Evolutionary conservation across 1,140 invertebrate species (phyloP).

Genomic region (Hormaphis cornu): DNA sequence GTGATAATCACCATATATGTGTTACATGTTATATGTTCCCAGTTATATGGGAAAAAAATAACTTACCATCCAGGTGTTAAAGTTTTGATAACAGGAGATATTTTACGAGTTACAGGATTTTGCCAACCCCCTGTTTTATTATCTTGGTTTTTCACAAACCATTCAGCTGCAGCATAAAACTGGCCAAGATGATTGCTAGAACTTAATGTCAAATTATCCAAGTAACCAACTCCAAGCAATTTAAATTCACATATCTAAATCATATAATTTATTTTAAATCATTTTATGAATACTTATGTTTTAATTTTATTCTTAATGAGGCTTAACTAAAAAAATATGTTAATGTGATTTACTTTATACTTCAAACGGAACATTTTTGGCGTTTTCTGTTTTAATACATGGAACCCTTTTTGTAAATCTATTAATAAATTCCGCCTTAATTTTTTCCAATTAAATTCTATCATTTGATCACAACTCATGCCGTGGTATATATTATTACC

Average conservation of each 20-base stretch:
- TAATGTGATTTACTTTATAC: constrained; percentile 51
- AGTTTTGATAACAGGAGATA: constrained; percentile 61
- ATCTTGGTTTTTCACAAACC: constrained; percentile 85
- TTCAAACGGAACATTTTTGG: constrained; percentile 66
- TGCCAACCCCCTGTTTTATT: constrained; percentile 72
- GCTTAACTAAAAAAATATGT: not conserved
- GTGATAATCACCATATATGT: too few relatives aligned
- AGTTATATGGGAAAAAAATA: too few relatives aligned
- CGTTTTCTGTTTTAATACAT: constrained; percentile 52
- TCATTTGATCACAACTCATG: constrained; percentile 56
- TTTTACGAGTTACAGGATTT: constrained; percentile 69
- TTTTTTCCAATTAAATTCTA: constrained; percentile 58
- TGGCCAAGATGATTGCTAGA: constrained; percentile 74
- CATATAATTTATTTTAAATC: not conserved
- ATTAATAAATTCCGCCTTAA: constrained; percentile 80
- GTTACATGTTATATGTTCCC: too few relatives aligned
- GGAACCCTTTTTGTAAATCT: constrained; percentile 82
- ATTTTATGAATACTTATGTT: too few relatives aligned
- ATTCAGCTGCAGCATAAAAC: constrained; percentile 86
- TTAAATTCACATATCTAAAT: constrained; percentile 45
- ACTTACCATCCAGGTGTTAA: constrained; percentile 72
- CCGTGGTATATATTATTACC: constrained; percentile 78
- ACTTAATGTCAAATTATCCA: constrained; percentile 75
- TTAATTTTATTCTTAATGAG: too few relatives aligned
- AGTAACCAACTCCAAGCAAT: constrained; percentile 63